phyloP scores from a whole-genome alignment of 2,113 vertebrate genomes.

The Poecilia latipinna region DNA sequence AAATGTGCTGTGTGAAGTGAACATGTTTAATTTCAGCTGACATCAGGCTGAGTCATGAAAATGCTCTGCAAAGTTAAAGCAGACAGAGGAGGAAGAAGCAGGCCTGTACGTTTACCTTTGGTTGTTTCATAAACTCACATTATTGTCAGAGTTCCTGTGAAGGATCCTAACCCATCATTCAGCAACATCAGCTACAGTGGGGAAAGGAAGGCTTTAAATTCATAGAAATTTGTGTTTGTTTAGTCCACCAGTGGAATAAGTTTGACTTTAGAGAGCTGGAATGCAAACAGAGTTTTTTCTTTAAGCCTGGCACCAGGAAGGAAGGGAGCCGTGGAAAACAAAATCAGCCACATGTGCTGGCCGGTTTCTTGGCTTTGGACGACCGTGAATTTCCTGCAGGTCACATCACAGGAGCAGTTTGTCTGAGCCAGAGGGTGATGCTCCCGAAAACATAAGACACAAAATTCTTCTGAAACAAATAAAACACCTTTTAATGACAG shows the following conservation, averaged over 20 bases:
- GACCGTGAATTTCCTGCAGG: not conserved
- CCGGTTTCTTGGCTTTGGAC: not conserved
- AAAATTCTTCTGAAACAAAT: too few relatives aligned
- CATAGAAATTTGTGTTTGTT: not conserved
- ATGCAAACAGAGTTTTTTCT: slow-evolving; percentile 2
- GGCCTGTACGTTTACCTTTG: not conserved
- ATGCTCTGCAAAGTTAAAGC: not conserved
- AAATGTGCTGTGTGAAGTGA: slow-evolving; percentile 10
- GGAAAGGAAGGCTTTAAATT: not conserved
- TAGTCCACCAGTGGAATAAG: not conserved
- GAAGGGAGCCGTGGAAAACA: slow-evolving; percentile 32
- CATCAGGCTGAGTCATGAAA: not conserved
- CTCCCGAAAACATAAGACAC: too few relatives aligned
- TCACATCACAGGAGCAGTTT: not conserved
- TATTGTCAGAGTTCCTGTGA: too few relatives aligned
- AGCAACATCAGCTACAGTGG: not conserved
- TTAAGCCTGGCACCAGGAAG: slow-evolving; percentile 27
- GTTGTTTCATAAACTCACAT: not conserved
- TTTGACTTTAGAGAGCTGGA: not conserved
- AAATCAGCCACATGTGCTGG: slow-evolving; percentile 44
- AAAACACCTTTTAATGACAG: too few relatives aligned
- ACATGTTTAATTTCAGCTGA: not conserved
- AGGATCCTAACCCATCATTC: too few relatives aligned
- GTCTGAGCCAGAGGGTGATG: not conserved
- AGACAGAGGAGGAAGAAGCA: too few relatives aligned